Evolutionary conservation across 1,140 invertebrate species (phyloP).

Genomic region (Hetaerina americana): DNA sequence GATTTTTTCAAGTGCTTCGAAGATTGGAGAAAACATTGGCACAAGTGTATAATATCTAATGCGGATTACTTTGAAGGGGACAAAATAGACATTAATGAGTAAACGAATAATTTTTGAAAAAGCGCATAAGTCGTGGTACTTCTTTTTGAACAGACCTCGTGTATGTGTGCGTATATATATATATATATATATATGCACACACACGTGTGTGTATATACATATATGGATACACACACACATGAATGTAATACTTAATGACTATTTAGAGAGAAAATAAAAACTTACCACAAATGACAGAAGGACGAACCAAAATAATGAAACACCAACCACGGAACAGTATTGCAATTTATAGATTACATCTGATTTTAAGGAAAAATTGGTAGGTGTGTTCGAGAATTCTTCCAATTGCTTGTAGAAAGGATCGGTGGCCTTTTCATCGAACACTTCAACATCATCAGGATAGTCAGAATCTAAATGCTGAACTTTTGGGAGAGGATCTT

Average conservation of each 20-base stretch:
- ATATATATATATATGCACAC: not conserved
- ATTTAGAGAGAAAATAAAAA: not conserved
- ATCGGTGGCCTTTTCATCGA: not conserved
- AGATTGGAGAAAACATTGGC: too few species aligned
- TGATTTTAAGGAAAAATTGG: not conserved
- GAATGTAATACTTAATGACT: not conserved
- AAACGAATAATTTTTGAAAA: not conserved
- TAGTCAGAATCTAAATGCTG: not conserved
- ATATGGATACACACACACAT: not conserved
- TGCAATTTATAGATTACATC: not conserved
- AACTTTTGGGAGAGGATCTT: not conserved
- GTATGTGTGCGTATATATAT: not conserved
- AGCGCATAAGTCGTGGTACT: too few species aligned
- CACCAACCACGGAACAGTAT: not conserved
- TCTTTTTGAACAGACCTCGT: too few species aligned
- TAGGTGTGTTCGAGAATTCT: not conserved
- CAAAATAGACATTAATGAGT: not conserved
- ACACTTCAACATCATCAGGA: not conserved
- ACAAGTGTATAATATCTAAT: not conserved
- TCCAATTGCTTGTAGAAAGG: not conserved
- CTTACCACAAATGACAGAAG: not conserved
- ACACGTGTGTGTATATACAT: not conserved
- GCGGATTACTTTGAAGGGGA: not conserved
- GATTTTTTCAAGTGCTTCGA: too few species aligned
- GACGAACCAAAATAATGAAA: not conserved